These are phyloP conservation scores for Leptobrachium ailaonicum DNA, from an alignment of 2,113 vertebrate species.

Conservation along the genomic window DNA sequence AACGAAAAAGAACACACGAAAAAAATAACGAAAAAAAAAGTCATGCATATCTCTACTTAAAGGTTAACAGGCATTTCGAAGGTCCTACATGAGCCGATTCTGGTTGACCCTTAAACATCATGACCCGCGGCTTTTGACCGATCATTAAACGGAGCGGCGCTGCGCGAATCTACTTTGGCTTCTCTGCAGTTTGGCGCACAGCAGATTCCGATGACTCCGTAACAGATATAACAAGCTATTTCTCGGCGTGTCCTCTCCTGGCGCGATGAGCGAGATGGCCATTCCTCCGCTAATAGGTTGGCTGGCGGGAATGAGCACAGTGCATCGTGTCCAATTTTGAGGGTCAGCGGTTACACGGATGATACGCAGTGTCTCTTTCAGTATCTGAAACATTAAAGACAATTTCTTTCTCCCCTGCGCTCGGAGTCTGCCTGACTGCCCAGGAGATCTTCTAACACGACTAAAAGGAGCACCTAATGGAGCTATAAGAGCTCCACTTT, in stretches of 20 bases:
- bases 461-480: neutral
- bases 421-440: neutral
- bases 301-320: slow-evolving; percentile 9
- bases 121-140: too few relatives aligned
- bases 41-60: too few relatives aligned
- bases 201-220: neutral
- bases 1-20: too few relatives aligned
- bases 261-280: neutral
- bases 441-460: neutral
- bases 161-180: too few relatives aligned
- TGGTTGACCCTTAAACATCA: too few relatives aligned
- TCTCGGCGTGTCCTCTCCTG: neutral
- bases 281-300: neutral
- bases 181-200: neutral
- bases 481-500: neutral
- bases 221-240: neutral
- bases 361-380: neutral
- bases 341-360: slow-evolving; percentile 11
- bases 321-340: slow-evolving; percentile 21
- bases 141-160: too few relatives aligned
- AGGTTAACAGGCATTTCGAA: too few relatives aligned
- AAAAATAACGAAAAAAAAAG: too few relatives aligned
- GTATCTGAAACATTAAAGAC: neutral
- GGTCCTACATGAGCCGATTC: too few relatives aligned
- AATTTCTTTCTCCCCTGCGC: neutral